Evolutionary conservation across 2,888 invertebrate species (phyloP), one percentile per base, ranked within the genome.

Genomic region (Dryocosmus kuriphilus): DNA sequence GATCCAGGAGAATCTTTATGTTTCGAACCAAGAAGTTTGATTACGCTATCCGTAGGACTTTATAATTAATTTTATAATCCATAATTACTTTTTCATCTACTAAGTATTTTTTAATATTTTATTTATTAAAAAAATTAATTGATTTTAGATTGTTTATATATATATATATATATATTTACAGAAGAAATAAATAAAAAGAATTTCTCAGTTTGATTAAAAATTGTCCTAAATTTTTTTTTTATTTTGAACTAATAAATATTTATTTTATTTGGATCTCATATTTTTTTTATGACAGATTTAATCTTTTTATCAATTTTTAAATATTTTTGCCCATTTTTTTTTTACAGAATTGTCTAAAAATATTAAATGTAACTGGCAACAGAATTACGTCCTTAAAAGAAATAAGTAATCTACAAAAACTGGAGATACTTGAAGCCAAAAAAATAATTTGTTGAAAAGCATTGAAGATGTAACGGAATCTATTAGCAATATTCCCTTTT

Each of bases 341-440:
- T 71, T 86, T 84, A 38, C 87, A 95, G 95, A 90, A 92, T 1
- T 92, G 93, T 5, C 90, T 96, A 9, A 92, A 92, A 86, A 89
- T 94, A 77, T 86, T 96, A 24, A 94, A 95, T 85, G 93, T 95
- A 46, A 94, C 95, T 0, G 93, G 94, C 77, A 95, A 95, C 85
- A 94, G 93, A 89, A 91, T 96, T 38, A 88, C 89, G 5, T 93
- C 94, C 1, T 89, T 95, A 79, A 90, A 91, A 16, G 93, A 93
- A 88, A 91, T 94, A 16, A 92, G 92, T 75, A 92, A 93, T 11
- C 89, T 95, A 62, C 90, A 92, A 75, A 92, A 92, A 65, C 86
- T 95, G 46, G 92, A 92, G 86, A 92, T 92, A 1, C 88, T 95
- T 0, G 92, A 94, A 77, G 95, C 94, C 0, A 93, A 93, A 80